These are phyloP conservation scores for Anticlea derivata DNA, from an alignment of 2,888 invertebrate species.

Conservation along the genomic window DNA sequence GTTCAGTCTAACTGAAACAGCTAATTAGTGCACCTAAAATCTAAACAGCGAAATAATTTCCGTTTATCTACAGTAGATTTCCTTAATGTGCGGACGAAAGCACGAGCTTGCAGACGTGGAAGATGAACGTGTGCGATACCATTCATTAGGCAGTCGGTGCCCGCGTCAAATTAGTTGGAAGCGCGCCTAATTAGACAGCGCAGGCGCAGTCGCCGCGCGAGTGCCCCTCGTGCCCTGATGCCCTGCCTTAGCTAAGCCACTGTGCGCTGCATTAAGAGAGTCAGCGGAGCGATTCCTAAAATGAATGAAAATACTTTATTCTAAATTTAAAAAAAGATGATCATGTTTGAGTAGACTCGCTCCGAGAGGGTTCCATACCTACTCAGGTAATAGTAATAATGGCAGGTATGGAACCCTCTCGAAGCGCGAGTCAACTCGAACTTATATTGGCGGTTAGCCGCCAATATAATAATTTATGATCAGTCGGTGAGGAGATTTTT, in stretches of 20 bases:
- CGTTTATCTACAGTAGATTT: slow-evolving; percentile 65
- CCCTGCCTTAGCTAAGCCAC: slow-evolving; percentile 19
- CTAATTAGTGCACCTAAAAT: slow-evolving; percentile 38
- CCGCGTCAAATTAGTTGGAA: slow-evolving; percentile 79
- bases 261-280: background rate
- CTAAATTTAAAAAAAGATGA: too few species aligned
- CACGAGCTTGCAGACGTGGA: slow-evolving; percentile 63
- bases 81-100: slow-evolving; percentile 58
- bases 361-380: too few species aligned
- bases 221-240: slow-evolving; percentile 37
- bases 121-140: slow-evolving; percentile 82
- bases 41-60: slow-evolving; percentile 50
- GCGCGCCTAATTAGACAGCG: slow-evolving; percentile 77
- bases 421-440: too few species aligned
- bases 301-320: too few species aligned
- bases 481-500: too few species aligned
- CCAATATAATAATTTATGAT: too few species aligned
- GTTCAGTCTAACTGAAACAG: slow-evolving; percentile 18
- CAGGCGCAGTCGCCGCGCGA: slow-evolving; percentile 27
- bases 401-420: too few species aligned
- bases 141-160: slow-evolving; percentile 77
- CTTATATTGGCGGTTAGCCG: too few species aligned
- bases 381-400: too few species aligned
- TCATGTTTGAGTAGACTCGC: too few species aligned
- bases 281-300: slow-evolving; percentile 8